A percentile compares a stretch with the other conserved stretches of the same genome.
phyloP scores from a whole-genome alignment of 2,113 vertebrate species.

The Hypocryptadius cinnamomeus region DNA sequence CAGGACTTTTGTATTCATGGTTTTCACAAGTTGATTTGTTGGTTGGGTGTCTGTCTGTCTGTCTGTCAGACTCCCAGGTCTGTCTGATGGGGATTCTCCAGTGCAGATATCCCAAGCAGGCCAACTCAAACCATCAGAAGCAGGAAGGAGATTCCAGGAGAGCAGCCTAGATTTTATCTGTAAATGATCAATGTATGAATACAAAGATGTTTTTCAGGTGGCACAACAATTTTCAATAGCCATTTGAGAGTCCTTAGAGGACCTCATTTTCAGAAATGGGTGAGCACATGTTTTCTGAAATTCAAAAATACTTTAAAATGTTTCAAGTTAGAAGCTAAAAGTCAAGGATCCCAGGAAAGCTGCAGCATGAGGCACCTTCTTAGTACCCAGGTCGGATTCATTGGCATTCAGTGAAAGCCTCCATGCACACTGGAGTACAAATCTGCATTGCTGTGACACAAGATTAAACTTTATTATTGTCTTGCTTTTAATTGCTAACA shows the following conservation, averaged over 20 bases:
- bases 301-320: background rate
- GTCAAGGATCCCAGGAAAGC: background rate
- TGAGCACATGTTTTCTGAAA: background rate
- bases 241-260: background rate
- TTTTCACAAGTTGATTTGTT: background rate
- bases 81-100: background rate
- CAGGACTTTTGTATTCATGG: accelerated
- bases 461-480: constrained; percentile 23
- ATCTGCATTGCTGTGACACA: background rate
- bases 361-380: background rate
- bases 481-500: background rate
- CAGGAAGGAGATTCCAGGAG: background rate
- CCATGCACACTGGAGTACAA: background rate
- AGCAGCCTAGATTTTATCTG: background rate
- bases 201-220: background rate
- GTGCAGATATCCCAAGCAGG: background rate
- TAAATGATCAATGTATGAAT: background rate
- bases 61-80: background rate
- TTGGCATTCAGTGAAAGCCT: background rate
- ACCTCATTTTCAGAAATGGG: background rate
- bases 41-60: background rate
- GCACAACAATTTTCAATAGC: background rate
- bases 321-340: background rate
- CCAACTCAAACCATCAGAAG: background rate
- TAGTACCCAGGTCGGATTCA: background rate